Evolutionary conservation across 2,113 vertebrate species (phyloP).

Genomic region (Bos taurus): ARS-UCD2.0 NC_037338.1:23535001-23535500

Average conservation of each 20-base stretch:
- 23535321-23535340: not conserved
- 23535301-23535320: not conserved
- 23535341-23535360: not conserved
- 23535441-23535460: not conserved
- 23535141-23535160: not conserved
- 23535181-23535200: not conserved
- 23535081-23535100: not conserved
- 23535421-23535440: not conserved
- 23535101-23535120: not conserved
- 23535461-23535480: not conserved
- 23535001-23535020: not conserved
- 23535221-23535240: not conserved
- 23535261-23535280: not conserved
- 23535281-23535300: not conserved
- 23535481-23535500: too few species aligned
- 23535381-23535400: not conserved
- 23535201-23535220: not conserved
- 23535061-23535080: rapidly evolving
- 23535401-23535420: not conserved
- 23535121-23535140: not conserved
- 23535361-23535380: not conserved
- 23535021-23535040: not conserved
- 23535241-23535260: not conserved
- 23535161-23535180: not conserved
- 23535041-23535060: not conserved